Evolutionary conservation across 1,140 invertebrate species (phyloP).

Genomic region (Gonioctena quinquepunctata): DNA sequence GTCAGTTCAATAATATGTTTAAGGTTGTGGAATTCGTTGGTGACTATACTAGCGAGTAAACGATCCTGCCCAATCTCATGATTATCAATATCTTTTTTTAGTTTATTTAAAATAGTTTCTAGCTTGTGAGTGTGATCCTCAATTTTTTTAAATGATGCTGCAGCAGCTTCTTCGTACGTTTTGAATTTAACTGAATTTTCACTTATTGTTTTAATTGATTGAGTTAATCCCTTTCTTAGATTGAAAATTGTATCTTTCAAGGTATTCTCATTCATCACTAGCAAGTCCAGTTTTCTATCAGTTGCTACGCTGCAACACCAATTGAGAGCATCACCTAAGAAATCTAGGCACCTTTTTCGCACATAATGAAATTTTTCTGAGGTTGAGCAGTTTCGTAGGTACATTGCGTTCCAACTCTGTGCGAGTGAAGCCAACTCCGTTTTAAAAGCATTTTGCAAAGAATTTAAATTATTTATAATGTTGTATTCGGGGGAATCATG

Average conservation of each 20-base stretch:
- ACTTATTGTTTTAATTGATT: conserved; percentile 1
- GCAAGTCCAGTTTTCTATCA: conserved; percentile 13
- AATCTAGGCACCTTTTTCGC: conserved; percentile 18
- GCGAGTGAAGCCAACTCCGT: background rate
- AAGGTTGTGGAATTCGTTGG: background rate
- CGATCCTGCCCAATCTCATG: background rate
- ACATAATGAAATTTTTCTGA: background rate
- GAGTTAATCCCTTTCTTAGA: background rate
- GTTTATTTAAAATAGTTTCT: background rate
- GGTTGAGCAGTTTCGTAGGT: background rate
- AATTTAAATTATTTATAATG: background rate
- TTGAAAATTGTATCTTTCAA: conserved; percentile 4
- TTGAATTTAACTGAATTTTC: conserved; percentile 18
- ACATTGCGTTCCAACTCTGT: conserved; percentile 1
- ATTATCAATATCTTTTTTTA: background rate
- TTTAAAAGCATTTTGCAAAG: background rate
- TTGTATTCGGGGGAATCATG: background rate
- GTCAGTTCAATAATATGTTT: background rate
- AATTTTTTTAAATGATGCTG: conserved; percentile 3
- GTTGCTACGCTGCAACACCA: conserved; percentile 26
- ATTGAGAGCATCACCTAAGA: conserved; percentile 18
- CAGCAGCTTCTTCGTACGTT: background rate
- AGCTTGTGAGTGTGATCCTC: background rate
- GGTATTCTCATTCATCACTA: conserved; percentile 10
- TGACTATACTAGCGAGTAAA: background rate